A percentile compares a stretch with the other conserved stretches of the same genome.
Evolutionary conservation across 2,113 vertebrate genomes (phyloP).

Genomic region (Lampris megalopsis): DNA sequence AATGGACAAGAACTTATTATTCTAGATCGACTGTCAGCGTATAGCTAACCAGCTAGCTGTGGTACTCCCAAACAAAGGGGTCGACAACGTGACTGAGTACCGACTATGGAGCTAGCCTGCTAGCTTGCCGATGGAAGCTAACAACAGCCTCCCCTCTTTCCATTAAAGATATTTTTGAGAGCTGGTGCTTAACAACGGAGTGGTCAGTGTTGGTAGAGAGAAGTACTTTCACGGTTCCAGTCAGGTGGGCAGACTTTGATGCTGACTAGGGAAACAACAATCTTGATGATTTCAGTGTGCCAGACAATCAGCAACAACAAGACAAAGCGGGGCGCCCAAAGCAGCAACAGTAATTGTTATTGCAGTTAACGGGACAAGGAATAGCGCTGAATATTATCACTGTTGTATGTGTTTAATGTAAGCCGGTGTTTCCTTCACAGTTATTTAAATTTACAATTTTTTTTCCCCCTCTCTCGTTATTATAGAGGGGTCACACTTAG

Average conservation of each 20-base stretch:
- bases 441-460: not conserved
- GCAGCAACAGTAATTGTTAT: constrained; percentile 20
- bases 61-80: constrained; percentile 86
- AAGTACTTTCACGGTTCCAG: not conserved
- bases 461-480: not conserved
- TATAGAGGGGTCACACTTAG: constrained; percentile 48
- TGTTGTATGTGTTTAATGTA: not conserved
- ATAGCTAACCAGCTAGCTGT: constrained; percentile 69
- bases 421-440: not conserved
- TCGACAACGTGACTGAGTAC: constrained; percentile 84
- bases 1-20: constrained; percentile 21
- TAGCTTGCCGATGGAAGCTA: constrained; percentile 60
- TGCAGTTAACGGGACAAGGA: not conserved
- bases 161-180: not conserved
- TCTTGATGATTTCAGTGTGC: constrained; percentile 62
- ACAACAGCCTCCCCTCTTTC: constrained; percentile 40
- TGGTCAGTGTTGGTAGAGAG: not conserved
- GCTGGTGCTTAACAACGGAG: not conserved
- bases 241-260: constrained; percentile 24
- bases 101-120: constrained; percentile 72
- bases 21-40: constrained; percentile 49
- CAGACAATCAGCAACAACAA: constrained; percentile 75
- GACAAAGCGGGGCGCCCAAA: constrained; percentile 76
- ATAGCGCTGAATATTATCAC: fast-evolving
- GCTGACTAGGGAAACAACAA: constrained; percentile 43